Base-by-base conservation (phyloP, 2,113 vertebrate species). In the Scalopus aquaticus region DNA sequence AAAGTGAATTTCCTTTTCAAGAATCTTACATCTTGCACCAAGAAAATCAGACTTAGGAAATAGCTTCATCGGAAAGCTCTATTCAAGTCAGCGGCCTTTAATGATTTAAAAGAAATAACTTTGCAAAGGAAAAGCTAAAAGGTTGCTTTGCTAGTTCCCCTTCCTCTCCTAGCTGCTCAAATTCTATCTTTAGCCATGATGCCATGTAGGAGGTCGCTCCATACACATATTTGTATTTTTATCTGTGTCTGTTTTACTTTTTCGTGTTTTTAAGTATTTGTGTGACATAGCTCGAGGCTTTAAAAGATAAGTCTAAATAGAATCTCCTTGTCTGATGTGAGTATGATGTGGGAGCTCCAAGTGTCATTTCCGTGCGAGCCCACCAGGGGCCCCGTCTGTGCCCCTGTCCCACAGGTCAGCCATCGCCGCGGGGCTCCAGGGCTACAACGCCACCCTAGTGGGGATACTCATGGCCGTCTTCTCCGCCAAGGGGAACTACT, bases 401-500 rank as follows among this genome's bases (percentile, higher is more conserved):
- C 37, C 30, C 44, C 39, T 93, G 28, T 24, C 79, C 85, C 44
- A 3, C 97, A 99, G 99, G 96, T 98, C 99, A 0, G 98, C 99
- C 11, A 98, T 99, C 69, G 99, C 99, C 37, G 98, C 98, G 0
- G 99, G 99, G 4, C 97, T 99, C 26, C 97, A 99, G 0, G 99
- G 99, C 11, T 99, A 99, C 97, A 99, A 99, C 0, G 99, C 99
- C 28, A 99, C 99, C 77, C 96, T 99, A 96, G 98, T 99, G 80
- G 99, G 99, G 7, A 88, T 99, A 79, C 98, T 99, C 87, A 99
- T 99, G 98, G 99, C 99, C 0, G 93, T 99, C 46, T 99, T 99
- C 96, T 99, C 99, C 19, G 95, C 98, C 24, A 98, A 98, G 7
- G 99, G 98, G 22, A 88, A 99, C 92, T 99, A 99, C 97, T 99